These are phyloP conservation scores for Lindbergichthys nudifrons DNA, from an alignment of 2,797 vertebrate species.

Conservation along the genomic window DNA sequence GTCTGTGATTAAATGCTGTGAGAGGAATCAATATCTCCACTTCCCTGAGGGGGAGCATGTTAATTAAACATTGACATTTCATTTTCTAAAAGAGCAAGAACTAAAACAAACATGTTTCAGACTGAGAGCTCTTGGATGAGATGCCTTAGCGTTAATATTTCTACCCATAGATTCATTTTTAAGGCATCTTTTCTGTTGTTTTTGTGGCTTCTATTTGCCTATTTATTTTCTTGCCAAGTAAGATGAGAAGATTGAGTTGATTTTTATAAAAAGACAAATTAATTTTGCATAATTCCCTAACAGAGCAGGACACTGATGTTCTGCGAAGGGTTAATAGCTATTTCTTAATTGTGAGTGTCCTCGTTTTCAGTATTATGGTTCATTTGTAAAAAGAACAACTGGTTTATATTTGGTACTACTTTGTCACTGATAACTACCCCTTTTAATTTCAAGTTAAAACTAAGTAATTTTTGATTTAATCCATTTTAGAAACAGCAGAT, in stretches of 20 bases:
- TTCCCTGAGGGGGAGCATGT: constrained; percentile 28
- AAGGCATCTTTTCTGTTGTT: neutral
- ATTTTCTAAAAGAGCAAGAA: constrained; percentile 34
- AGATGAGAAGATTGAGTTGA: neutral
- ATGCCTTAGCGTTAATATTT: constrained; percentile 6
- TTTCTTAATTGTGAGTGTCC: no score
- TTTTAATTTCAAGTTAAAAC: no score
- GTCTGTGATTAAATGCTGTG: constrained; percentile 40
- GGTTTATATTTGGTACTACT: no score
- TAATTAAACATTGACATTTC: constrained; percentile 41
- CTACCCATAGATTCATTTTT: neutral
- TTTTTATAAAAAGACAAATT: no score
- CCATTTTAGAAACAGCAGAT: neutral
- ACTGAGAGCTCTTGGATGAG: neutral
- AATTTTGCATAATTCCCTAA: no score
- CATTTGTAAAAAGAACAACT: no score
- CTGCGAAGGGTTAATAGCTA: no score
- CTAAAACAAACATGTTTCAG: constrained; percentile 22
- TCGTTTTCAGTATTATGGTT: no score
- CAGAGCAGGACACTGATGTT: no score
- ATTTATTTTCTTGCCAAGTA: neutral
- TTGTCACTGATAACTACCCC: no score
- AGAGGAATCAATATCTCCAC: constrained; percentile 57
- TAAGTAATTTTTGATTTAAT: no score
- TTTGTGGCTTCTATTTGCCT: neutral